Base-by-base conservation (phyloP, 2,797 vertebrate genomes). In the Neostethus bicornis region DNA sequence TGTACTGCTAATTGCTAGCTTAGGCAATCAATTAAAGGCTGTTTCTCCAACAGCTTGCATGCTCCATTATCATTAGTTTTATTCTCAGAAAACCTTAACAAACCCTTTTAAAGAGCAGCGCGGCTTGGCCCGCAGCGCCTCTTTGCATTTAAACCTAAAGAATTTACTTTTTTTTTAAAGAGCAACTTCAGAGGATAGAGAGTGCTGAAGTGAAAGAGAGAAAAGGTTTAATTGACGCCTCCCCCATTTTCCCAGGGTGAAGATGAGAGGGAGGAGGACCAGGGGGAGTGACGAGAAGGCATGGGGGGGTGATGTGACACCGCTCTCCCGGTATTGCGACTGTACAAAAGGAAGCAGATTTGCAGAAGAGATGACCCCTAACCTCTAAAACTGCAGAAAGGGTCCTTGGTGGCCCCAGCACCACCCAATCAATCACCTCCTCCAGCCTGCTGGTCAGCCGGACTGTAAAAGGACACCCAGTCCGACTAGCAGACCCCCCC, bases 271-370 rank as follows among this genome's bases (percentile, higher is more conserved):
- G 91, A 85, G 90, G 91, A 57, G 78, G 63, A 52, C 5, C 1
- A 13, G 49, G 25, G 34, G 13, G 51, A 60, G 31, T 31, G 14
- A 14, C 14, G 48, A 9, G 28, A 23, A 3, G 16, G 43, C 24
- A 39, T 14, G 41, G 23, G 86, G 85, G 90, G 90, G 86, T 88
- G 92, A 93, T 91, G 93, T 95, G 93, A 90, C 85, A 89, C 85
- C 54, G 87, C 83, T 90, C 91, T 89, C 86, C 89, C 75, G 79
- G 91, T 87, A 89, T 91, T 82, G 73, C 93, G 63, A 97, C 95
- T 96, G 95, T 97, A 96, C 95, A 95, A 97, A 96, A 94, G 95
- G 94, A 95, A 95, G 93, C 93, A 91, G 94, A 93, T 92, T 93
- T 94, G 94, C 92, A 87, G 95, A 87, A 89, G 92, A 95, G 94